Evolutionary conservation across 2,113 vertebrate genomes (phyloP), one percentile per base, ranked within the genome.

Genomic region (Oryzias woworae): DNA sequence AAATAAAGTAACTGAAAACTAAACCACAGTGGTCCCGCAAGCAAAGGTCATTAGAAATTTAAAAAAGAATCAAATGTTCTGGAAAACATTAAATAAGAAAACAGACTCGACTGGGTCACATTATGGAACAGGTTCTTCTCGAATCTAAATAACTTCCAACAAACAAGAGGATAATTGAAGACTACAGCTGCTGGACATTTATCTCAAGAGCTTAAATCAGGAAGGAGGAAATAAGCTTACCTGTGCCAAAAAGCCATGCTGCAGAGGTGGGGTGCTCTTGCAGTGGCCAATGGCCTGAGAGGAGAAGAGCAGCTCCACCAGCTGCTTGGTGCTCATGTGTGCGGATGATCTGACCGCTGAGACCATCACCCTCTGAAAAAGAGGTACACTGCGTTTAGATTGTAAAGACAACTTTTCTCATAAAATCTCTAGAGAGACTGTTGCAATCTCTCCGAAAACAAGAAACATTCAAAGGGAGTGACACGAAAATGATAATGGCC

Each of bases 191-290:
- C 36, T 36, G 36, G 36, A 36, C 36, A 10, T 12, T 36, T 10
- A 36, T 36, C 36, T 36, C 36, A 36, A 36, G 36, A 36, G 31
- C 31, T 8, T 36, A 36, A 20, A 36, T 36, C 31, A 36, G 36
- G 10, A 36, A 36, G 10, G 10, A 36, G 36, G 36, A 36, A 36
- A 36, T 20, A 50, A 22, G 5, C 60, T 62, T 89, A 97, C 97
- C 94, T 99, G 96, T 2, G 95, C 95, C 0, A 99, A 90, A 87
- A 99, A 96, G 53, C 96, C 96, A 0, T 97, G 96, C 66, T 98
- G 95, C 87, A 96, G 85, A 1, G 93, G 94, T 1, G 95, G 96
- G 45, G 93, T 79, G 50, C 92, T 94, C 86, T 97, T 98, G 85
- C 96, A 97, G 86, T 96, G 95, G 17, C 93, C 89, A 0, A 95